phyloP scores from a whole-genome alignment of 1,140 invertebrate species.

The Heliconius hewitsoni region DNA sequence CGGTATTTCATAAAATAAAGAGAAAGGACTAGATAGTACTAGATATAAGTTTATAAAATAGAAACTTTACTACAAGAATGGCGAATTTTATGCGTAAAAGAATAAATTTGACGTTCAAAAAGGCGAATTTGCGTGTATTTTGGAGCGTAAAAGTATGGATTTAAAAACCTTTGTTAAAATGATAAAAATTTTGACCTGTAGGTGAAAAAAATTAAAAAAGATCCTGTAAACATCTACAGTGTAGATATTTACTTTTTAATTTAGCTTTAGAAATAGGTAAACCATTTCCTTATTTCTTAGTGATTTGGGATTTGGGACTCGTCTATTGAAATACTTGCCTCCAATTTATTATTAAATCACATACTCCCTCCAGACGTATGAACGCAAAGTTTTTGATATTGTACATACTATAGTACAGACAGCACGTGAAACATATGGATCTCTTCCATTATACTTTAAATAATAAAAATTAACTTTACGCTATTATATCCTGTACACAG shows the following conservation, averaged over 20 bases:
- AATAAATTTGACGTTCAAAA: too few relatives aligned
- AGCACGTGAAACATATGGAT: background rate
- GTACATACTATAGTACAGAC: background rate
- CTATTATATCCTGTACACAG: too few relatives aligned
- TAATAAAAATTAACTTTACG: background rate
- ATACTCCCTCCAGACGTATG: slow-evolving; percentile 17
- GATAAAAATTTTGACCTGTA: background rate
- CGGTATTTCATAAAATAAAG: too few relatives aligned
- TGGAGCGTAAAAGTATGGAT: too few relatives aligned
- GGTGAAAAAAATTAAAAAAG: background rate
- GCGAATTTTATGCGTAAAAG: too few relatives aligned
- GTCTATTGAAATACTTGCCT: slow-evolving; percentile 27
- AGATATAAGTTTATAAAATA: too few relatives aligned
- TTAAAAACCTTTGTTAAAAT: background rate
- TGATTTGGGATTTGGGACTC: slow-evolving; percentile 21
- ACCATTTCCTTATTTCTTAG: background rate
- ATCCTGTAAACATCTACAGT: background rate
- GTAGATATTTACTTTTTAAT: background rate
- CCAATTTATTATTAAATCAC: slow-evolving; percentile 16
- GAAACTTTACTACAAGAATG: too few relatives aligned
- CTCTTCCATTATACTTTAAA: background rate
- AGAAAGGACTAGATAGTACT: too few relatives aligned
- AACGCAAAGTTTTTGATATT: background rate
- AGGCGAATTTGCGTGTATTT: too few relatives aligned
- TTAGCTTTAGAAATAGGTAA: background rate